phyloP scores from a whole-genome alignment of 2,797 vertebrate genomes.

The Huso huso region DNA sequence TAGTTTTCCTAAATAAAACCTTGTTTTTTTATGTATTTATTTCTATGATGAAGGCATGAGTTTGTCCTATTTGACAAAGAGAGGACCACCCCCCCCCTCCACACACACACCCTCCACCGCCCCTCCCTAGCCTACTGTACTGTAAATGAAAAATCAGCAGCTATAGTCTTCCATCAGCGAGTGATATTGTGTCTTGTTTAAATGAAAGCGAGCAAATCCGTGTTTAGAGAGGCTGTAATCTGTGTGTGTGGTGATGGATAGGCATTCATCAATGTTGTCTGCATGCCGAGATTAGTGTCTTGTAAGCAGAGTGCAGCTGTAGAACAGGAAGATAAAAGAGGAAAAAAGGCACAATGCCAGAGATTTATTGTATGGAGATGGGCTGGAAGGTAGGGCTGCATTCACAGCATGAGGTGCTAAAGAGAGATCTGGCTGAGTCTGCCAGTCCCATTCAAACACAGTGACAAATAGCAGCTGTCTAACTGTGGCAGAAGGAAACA shows the following conservation, averaged over 20 bases:
- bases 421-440: conserved; percentile 15
- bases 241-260: conserved; percentile 16
- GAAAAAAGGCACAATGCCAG: conserved; percentile 1
- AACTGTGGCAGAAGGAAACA: not conserved
- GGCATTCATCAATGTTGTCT: conserved; percentile 25
- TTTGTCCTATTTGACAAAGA: no score
- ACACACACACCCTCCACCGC: no score
- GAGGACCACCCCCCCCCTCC: no score
- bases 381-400: not conserved
- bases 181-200: conserved; percentile 19
- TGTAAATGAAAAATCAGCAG: no score
- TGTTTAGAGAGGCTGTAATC: conserved; percentile 25
- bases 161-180: conserved; percentile 8
- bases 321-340: conserved; percentile 7
- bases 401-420: not conserved
- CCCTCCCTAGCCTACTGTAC: no score
- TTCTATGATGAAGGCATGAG: no score
- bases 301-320: conserved; percentile 12
- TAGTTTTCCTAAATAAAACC: no score
- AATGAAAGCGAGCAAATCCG: conserved; percentile 11
- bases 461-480: conserved; percentile 10
- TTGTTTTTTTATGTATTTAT: no score
- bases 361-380: conserved; percentile 5
- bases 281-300: conserved; percentile 22
- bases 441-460: conserved; percentile 1